Evolutionary conservation across 2,113 vertebrate genomes (phyloP).

Genomic region (Channa argus): DNA sequence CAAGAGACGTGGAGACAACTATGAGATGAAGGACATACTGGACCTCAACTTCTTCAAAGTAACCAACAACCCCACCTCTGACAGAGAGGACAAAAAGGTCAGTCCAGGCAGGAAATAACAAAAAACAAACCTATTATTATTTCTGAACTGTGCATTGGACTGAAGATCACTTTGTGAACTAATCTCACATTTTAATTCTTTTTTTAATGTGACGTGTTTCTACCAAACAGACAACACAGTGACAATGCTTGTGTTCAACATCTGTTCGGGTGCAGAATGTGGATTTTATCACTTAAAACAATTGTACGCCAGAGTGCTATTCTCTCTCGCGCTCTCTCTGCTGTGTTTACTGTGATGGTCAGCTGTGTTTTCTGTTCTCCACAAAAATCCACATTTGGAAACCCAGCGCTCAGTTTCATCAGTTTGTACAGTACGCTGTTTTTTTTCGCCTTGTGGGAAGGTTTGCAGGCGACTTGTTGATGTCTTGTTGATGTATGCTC

Average conservation of each 20-base stretch:
- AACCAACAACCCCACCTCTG: constrained; percentile 91
- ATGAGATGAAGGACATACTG: constrained; percentile 96
- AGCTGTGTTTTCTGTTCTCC: not conserved
- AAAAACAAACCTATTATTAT: not conserved
- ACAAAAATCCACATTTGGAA: constrained; percentile 17
- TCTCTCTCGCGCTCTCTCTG: not conserved
- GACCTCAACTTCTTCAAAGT: constrained; percentile 94
- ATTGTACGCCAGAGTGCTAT: no score
- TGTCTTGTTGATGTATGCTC: constrained; percentile 67
- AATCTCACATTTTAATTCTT: no score
- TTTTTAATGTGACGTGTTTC: no score
- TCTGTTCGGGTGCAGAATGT: constrained; percentile 2
- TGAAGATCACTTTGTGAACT: no score
- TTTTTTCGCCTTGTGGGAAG: constrained; percentile 21
- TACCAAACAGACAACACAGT: no score
- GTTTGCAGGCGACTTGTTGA: constrained; percentile 60
- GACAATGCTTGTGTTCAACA: not conserved
- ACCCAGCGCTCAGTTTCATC: not conserved
- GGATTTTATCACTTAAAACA: not conserved
- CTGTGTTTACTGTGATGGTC: not conserved
- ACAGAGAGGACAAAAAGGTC: constrained; percentile 95
- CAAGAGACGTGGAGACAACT: constrained; percentile 94
- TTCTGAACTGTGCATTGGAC: no score
- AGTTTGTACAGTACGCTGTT: constrained; percentile 20
- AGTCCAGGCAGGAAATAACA: constrained; percentile 3